Evolutionary conservation across 2,888 invertebrate species (phyloP).

Genomic region (Mythimna ferrago): DNA sequence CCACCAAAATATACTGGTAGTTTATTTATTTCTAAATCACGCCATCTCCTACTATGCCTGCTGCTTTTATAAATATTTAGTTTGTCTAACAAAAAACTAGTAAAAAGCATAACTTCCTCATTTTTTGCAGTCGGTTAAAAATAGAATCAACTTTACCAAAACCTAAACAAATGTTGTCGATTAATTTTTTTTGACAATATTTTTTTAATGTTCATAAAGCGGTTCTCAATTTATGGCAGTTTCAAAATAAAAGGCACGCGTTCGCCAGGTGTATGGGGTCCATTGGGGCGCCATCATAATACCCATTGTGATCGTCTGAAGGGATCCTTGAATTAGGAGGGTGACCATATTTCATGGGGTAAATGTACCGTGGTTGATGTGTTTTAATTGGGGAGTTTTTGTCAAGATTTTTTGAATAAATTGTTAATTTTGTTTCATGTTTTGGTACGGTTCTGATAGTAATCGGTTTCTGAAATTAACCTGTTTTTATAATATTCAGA

Average conservation of each 20-base stretch:
- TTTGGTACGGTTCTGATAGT: neutral
- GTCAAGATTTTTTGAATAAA: conserved; percentile 9
- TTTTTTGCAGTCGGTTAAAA: neutral
- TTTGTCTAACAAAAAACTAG: too few species aligned
- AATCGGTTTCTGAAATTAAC: neutral
- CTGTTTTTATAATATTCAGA: neutral
- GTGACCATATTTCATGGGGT: conserved; percentile 56
- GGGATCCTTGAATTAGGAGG: conserved; percentile 52
- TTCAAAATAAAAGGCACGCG: conserved; percentile 71
- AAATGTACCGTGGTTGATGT: conserved; percentile 47
- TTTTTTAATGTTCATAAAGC: conserved; percentile 27
- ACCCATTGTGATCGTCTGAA: conserved; percentile 51
- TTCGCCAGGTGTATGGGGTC: conserved; percentile 73
- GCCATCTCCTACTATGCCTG: too few species aligned
- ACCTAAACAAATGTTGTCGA: conserved; percentile 20
- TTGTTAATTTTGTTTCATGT: conserved; percentile 1
- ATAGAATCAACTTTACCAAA: neutral
- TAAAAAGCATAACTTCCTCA: neutral
- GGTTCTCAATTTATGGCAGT: conserved; percentile 38
- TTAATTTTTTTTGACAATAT: neutral
- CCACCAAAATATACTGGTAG: too few species aligned
- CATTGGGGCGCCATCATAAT: conserved; percentile 41
- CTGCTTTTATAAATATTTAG: too few species aligned
- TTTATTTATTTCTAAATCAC: too few species aligned
- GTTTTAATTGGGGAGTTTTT: conserved; percentile 35